These are phyloP conservation scores for Tetrao urogallus DNA, from an alignment of 2,113 vertebrate species.

Conservation along the genomic window DNA sequence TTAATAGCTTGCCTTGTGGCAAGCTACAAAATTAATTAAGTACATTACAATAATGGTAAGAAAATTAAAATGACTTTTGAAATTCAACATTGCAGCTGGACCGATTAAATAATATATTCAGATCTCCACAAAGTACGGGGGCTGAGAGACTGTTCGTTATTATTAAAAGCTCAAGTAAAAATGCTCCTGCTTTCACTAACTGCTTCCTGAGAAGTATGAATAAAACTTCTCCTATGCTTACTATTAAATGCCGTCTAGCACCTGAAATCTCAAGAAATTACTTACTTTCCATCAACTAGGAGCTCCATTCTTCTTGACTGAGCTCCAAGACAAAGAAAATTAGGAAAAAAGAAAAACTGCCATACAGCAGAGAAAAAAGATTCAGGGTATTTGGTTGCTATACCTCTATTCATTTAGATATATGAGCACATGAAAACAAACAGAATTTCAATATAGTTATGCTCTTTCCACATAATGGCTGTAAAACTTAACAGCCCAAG, in stretches of 20 bases:
- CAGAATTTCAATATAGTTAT: neutral
- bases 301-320: neutral
- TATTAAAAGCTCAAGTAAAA: neutral
- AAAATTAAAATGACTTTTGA: conserved; percentile 40
- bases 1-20: neutral
- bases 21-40: conserved; percentile 37
- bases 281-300: neutral
- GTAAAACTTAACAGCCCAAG: neutral
- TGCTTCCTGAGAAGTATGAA: neutral
- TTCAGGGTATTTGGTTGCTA: neutral
- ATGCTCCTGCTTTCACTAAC: neutral
- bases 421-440: rapidly evolving
- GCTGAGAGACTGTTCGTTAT: neutral
- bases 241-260: neutral
- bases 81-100: conserved; percentile 17
- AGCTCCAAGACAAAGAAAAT: neutral
- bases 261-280: neutral
- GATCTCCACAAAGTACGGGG: neutral
- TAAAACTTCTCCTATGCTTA: neutral
- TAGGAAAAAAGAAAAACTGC: neutral
- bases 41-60: conserved; percentile 27
- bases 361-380: neutral
- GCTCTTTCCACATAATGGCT: neutral
- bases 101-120: conserved; percentile 11
- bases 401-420: neutral